Evolutionary conservation across 2,113 vertebrate species (phyloP).

Genomic region (Enhydra lutris): DNA sequence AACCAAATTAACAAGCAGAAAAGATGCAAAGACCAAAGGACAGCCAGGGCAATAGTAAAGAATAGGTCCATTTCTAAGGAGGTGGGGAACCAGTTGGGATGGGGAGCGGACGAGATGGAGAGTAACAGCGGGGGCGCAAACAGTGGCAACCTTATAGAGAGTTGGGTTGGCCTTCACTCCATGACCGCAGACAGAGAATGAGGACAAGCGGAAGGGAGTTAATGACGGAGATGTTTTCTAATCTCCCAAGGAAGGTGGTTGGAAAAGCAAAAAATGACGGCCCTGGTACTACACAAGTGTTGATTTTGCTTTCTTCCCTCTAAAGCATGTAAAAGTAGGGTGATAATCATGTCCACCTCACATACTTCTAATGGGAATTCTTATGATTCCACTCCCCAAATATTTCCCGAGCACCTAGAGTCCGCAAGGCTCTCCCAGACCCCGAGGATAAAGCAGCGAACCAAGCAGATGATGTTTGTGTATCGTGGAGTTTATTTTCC

Average conservation of each 20-base stretch:
- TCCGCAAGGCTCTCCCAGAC: not conserved
- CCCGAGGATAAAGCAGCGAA: not conserved
- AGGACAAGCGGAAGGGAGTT: not conserved
- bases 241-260: not conserved
- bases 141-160: not conserved
- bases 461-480: not conserved
- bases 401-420: not conserved
- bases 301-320: not conserved
- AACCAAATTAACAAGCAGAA: not conserved
- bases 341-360: not conserved
- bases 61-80: not conserved
- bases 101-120: fast-evolving
- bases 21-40: not conserved
- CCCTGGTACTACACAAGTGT: no score
- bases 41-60: not conserved
- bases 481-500: not conserved
- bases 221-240: not conserved
- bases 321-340: not conserved
- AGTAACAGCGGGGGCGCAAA: not conserved
- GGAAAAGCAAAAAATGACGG: not conserved
- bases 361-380: not conserved
- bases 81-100: no score
- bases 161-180: not conserved
- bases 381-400: not conserved
- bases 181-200: not conserved